Conservation (phyloP, 2,888 invertebrate genomes). For the Clivina fossor region DNA sequence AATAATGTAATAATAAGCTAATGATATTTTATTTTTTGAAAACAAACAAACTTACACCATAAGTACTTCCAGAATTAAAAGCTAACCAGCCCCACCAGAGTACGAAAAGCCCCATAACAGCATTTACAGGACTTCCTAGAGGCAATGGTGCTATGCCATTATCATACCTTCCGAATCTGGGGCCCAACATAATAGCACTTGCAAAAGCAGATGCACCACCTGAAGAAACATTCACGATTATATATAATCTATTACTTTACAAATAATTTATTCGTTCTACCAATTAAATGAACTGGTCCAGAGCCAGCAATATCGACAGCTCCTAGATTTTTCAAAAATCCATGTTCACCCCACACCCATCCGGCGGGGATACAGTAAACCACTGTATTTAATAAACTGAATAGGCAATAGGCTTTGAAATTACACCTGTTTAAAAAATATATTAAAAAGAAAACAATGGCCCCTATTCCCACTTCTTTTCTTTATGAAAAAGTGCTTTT, state of each 20-base stretch:
- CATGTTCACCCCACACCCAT: conserved; percentile 90
- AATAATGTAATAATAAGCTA: too few relatives aligned
- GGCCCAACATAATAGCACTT: conserved; percentile 87
- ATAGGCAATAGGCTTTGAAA: conserved; percentile 88
- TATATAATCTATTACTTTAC: conserved; percentile 4
- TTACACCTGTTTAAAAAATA: conserved; percentile 65
- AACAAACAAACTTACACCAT: conserved; percentile 63
- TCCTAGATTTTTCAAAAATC: conserved; percentile 80
- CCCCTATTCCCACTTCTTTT: too few relatives aligned
- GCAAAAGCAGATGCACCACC: conserved; percentile 79
- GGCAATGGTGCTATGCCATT: conserved; percentile 74
- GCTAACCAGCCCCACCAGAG: conserved; percentile 98
- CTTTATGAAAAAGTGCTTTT: too few relatives aligned
- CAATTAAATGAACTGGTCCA: conserved; percentile 87
- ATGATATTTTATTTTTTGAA: too few relatives aligned
- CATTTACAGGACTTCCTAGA: conserved; percentile 86
- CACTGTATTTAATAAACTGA: conserved; percentile 84
- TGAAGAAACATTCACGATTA: conserved; percentile 41
- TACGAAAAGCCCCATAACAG: conserved; percentile 88
- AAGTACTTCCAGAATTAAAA: conserved; percentile 90
- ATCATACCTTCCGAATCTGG: conserved; percentile 82
- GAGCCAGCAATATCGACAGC: conserved; percentile 93
- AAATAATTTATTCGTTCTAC: conserved; percentile 47
- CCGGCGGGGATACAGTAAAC: conserved; percentile 93
- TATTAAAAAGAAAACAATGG: neutral